These are phyloP conservation scores for Agrilus cyanescens DNA, from an alignment of 2,888 invertebrate genomes.

Conservation along the genomic window DNA sequence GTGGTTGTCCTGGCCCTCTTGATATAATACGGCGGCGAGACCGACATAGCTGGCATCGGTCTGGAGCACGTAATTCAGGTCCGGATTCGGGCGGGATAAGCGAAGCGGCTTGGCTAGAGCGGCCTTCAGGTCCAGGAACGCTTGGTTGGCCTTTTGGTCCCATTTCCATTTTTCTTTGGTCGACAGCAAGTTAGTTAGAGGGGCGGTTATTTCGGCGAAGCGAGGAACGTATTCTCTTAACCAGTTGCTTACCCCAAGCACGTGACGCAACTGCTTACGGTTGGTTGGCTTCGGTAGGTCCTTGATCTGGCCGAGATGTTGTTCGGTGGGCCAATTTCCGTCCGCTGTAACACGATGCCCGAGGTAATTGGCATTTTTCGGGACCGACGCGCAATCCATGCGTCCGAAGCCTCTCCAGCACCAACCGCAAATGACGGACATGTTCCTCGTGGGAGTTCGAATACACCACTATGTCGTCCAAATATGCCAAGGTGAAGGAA, in stretches of 20 bases:
- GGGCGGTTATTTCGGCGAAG: slow-evolving; percentile 12
- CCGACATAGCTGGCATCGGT: slow-evolving; percentile 15
- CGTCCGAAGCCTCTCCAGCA: too few relatives aligned
- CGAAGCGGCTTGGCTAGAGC: slow-evolving; percentile 4
- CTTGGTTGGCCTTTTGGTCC: slow-evolving; percentile 4
- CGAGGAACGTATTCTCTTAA: slow-evolving; percentile 17
- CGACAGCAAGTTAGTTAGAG: slow-evolving; percentile 15
- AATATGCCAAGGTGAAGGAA: too few relatives aligned
- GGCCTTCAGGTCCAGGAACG: slow-evolving; percentile 10
- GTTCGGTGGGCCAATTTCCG: slow-evolving; percentile 1
- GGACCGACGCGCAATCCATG: too few relatives aligned
- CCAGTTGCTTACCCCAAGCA: slow-evolving; percentile 17
- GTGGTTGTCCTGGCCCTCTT: slow-evolving; percentile 4
- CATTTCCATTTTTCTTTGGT: slow-evolving; percentile 8
- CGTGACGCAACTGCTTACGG: slow-evolving; percentile 2
- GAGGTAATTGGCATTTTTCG: neutral
- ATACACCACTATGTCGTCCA: too few relatives aligned
- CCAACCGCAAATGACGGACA: too few relatives aligned
- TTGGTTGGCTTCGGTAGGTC: neutral
- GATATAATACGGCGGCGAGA: slow-evolving; percentile 17
- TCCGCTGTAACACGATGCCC: slow-evolving; percentile 3
- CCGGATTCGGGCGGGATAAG: slow-evolving; percentile 10
- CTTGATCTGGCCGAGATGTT: slow-evolving; percentile 3
- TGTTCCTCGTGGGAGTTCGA: neutral
- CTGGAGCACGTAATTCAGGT: slow-evolving; percentile 12